These are phyloP conservation scores for Ernsta delagoae DNA, from an alignment of 2,888 invertebrate genomes.

Conservation along the genomic window DNA sequence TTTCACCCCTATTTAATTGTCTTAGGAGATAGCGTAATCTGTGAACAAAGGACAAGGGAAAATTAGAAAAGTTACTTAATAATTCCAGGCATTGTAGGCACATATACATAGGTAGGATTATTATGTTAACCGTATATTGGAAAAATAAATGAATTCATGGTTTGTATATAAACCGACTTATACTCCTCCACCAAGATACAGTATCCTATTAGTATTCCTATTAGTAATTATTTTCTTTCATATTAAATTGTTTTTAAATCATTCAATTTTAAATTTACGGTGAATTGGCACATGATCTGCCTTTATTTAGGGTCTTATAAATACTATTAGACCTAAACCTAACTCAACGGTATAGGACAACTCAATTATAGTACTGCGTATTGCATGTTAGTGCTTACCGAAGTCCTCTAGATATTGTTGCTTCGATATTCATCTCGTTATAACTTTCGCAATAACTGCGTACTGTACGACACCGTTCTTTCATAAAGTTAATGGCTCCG, in stretches of 20 bases:
- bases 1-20: constrained; percentile 94
- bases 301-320: too few relatives aligned
- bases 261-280: too few relatives aligned
- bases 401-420: constrained; percentile 9
- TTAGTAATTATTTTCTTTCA: too few relatives aligned
- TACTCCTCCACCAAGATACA: too few relatives aligned
- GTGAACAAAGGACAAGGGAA: constrained; percentile 66
- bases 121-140: too few relatives aligned
- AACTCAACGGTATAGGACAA: background rate
- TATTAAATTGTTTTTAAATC: too few relatives aligned
- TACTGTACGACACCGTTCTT: constrained; percentile 2
- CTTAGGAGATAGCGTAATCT: constrained; percentile 96
- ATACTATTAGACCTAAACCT: background rate
- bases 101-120: too few relatives aligned
- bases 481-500: constrained; percentile 1
- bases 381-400: background rate
- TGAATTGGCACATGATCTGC: too few relatives aligned
- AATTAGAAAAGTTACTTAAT: background rate
- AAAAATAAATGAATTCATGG: too few relatives aligned
- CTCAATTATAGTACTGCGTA: constrained; percentile 20
- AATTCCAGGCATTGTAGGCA: too few relatives aligned
- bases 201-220: too few relatives aligned
- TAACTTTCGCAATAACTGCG: constrained; percentile 19
- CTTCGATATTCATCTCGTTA: constrained; percentile 20
- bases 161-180: too few relatives aligned